Percentiles rank a stretch among this genome's conserved stretches.
Evolutionary conservation across 2,113 vertebrate genomes (phyloP).

Genomic region (Hiodon alosoides): DNA sequence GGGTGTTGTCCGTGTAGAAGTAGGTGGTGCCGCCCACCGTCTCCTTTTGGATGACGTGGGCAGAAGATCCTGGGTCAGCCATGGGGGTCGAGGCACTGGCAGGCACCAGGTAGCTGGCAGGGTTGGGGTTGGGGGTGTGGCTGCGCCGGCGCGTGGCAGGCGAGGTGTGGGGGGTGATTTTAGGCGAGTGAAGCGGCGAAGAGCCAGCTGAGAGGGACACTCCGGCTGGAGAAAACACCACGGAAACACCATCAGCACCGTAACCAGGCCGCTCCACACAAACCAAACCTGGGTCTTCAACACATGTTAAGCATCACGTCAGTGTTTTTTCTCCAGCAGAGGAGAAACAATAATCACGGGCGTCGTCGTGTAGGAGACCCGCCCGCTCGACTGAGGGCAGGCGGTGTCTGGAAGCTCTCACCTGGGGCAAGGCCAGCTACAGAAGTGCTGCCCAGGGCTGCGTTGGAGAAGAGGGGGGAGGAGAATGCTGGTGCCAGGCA

Average conservation of each 20-base stretch:
- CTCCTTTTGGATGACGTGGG: slow-evolving; percentile 96
- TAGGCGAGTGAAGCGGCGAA: slow-evolving; percentile 96
- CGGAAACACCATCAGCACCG: background rate
- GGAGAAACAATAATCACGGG: too few species aligned
- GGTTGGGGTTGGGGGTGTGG: slow-evolving; percentile 87
- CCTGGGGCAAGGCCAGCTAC: slow-evolving; percentile 87
- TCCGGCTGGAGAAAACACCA: slow-evolving; percentile 57
- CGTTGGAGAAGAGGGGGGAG: slow-evolving; percentile 87
- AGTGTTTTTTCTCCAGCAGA: too few species aligned
- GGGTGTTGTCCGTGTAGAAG: slow-evolving; percentile 96
- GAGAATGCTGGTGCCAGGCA: slow-evolving; percentile 90
- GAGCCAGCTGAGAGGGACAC: slow-evolving; percentile 98
- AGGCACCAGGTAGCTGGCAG: slow-evolving; percentile 94
- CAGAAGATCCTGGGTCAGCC: slow-evolving; percentile 68
- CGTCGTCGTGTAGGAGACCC: too few species aligned
- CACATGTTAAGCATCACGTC: background rate
- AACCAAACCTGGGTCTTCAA: too few species aligned
- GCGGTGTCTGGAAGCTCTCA: slow-evolving; percentile 47
- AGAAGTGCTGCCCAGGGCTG: slow-evolving; percentile 79
- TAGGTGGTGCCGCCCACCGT: slow-evolving; percentile 97
- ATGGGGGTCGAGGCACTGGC: slow-evolving; percentile 77
- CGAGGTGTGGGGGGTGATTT: slow-evolving; percentile 97
- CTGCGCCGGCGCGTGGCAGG: slow-evolving; percentile 93
- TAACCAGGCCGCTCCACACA: background rate
- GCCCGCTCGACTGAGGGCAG: too few species aligned